A percentile compares a stretch with the other conserved stretches of the same genome.
Conservation (phyloP, 2,797 vertebrate species). For the Heteromormyrus szaboi region DNA sequence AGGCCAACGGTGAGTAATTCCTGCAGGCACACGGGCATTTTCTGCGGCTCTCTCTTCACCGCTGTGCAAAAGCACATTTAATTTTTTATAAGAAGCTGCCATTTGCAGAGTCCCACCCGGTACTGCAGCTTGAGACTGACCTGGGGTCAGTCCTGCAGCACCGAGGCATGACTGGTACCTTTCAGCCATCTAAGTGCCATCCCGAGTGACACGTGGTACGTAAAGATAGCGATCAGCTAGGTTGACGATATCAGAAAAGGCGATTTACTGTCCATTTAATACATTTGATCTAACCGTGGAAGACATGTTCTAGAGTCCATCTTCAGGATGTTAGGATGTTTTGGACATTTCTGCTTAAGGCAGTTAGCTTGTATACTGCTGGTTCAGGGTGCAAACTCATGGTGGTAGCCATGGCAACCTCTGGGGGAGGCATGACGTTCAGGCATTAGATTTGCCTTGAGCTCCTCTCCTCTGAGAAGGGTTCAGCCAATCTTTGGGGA, state of each 20-base stretch:
- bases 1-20: background rate
- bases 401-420: background rate
- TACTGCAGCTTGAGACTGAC: background rate
- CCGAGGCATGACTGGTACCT: background rate
- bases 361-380: background rate
- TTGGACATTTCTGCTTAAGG: background rate
- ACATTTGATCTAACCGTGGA: background rate
- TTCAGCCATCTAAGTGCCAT: background rate
- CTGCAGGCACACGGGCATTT: background rate
- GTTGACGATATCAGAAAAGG: background rate
- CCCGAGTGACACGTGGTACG: background rate
- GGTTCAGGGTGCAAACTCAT: background rate
- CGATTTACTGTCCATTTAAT: background rate
- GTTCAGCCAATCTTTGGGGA: background rate
- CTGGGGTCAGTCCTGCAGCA: background rate
- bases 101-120: background rate
- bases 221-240: background rate
- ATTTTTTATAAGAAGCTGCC: background rate
- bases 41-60: background rate
- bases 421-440: background rate
- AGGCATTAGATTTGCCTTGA: background rate
- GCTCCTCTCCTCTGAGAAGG: background rate
- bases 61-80: background rate
- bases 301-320: background rate
- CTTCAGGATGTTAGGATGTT: background rate